phyloP scores from a whole-genome alignment of 2,113 vertebrate genomes.

The Oreocharis arfaki region DNA sequence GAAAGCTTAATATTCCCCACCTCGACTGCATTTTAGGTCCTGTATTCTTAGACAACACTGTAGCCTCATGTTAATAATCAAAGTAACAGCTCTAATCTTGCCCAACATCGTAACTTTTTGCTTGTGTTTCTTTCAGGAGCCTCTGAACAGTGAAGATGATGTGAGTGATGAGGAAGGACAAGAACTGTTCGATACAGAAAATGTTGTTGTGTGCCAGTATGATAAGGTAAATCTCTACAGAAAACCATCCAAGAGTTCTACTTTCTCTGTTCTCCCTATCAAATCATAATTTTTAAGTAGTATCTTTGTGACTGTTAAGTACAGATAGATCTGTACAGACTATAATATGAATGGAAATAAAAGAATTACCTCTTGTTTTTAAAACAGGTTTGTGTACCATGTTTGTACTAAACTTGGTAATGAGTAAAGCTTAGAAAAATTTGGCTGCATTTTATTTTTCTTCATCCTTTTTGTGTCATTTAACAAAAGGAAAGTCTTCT shows the following conservation, averaged over 20 bases:
- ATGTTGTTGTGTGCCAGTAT: constrained; percentile 98
- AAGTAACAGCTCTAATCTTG: not conserved
- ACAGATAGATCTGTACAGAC: not conserved
- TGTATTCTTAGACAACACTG: not conserved
- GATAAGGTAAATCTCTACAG: constrained; percentile 84
- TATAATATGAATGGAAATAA: not conserved
- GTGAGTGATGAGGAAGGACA: constrained; percentile 97
- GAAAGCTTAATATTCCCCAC: not conserved
- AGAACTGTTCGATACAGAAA: constrained; percentile 97
- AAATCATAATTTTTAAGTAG: not conserved
- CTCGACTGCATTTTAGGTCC: not conserved
- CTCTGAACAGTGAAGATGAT: constrained; percentile 95
- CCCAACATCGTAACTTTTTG: not conserved
- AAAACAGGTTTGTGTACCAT: not conserved
- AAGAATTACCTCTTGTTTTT: not conserved
- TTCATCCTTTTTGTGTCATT: not conserved
- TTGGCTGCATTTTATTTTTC: not conserved
- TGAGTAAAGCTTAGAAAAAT: not conserved
- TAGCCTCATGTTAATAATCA: not conserved
- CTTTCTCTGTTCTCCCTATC: not conserved
- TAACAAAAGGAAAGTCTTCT: not conserved
- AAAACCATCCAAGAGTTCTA: not conserved
- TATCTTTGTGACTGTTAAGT: not conserved
- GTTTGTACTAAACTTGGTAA: not conserved
- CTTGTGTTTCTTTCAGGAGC: constrained; percentile 77